Evolutionary conservation across 2,888 invertebrate genomes (phyloP), one percentile per base, ranked within the genome.

Genomic region (Drosophila pegasa): DNA sequence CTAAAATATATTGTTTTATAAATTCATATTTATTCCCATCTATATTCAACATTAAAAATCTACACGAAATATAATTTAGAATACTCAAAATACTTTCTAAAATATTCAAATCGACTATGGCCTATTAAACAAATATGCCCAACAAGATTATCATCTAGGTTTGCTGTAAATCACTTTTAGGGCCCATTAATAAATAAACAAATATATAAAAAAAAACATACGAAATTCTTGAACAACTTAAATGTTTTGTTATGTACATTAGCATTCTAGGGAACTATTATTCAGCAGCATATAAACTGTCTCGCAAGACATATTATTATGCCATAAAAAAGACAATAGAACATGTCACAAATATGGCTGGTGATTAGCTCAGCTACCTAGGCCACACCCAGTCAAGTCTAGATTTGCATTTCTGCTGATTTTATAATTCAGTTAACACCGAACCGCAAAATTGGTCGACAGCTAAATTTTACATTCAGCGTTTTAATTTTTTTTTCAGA

Each of bases 371-470:
- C 8, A 22, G 72, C 56, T 71, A 33, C 62, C 52, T 25, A n/a
- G 43, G 59, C 43, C 77, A 60, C 67, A 50, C 72, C 62, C 59
- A 25, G n/a, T 25, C 22, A 22, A 43, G 27, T 56, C 22, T 38
- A 9, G 29, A 71, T 76, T 66, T 68, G 59, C 59, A 82, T 79
- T 73, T 72, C 58, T 35, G 41, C 51, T 12, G 16, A 37, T 38
- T 37, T 68, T 57, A 38, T 37, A 59, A 77, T 66, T 77, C 37
- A 43, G 56, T 72, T 62, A 60, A 77, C 73, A 72, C 58, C 45
- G 64, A 59, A 37, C 22, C 35, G 54, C 37, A 55, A 65, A 56
- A 55, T 58, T n/a, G 37, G 45, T 22, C 1, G 16, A 6, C 22
- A 33, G 16, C 48, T 25, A 47, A 52, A 18, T 40, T 40, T 38